Base-by-base conservation (phyloP, 2,888 invertebrate genomes). In the Drosophila fungiperda region DNA sequence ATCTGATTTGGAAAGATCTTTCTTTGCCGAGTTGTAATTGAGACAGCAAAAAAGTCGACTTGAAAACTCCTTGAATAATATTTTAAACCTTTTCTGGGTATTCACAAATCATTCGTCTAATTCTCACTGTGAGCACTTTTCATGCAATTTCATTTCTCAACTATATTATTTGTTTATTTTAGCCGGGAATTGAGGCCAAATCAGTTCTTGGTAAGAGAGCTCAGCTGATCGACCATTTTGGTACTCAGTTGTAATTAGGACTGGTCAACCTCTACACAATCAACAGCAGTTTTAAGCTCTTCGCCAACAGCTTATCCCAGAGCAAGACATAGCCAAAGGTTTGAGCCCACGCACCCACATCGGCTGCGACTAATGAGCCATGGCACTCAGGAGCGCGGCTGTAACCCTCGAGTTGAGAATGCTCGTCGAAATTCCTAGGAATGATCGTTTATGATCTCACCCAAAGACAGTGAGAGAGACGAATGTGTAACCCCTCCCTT, bases 381-480 rank as follows among this genome's bases (percentile, higher is more conserved):
- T 60, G 65, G 65, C 65, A 59, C 59, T 69, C 65, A 55, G 26
- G 65, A 59, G 65, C 40, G 62, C 45, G 49, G 59, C 26, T 53
- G 42, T 64, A 79, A 68, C 64, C 75, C 65, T 54, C 33, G 33
- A 53, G 76, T 63, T 71, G 67, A 65, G 72, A 62, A 72, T 23
- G 78, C 66, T 73, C 68, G 68, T 69, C 55, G 35, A 69, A 73
- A 73, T 85, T 85, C 89, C 75, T 48, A 71, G 70, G 73, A 89
- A 87, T 29, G 73, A 77, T 78, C 82, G 77, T 86, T 87, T 85
- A 84, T 82, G 87, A 85, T 75, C 79, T 67, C 73, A 59, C 60
- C 68, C 70, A 75, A 70, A 66, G 12, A 38, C 26, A 54, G 5
- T 17, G 6, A 26, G 23, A 17, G 55, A 68, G 68, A 54, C 29